A percentile compares a stretch with the other conserved stretches of the same genome.
These are phyloP conservation scores for Drosophila cyrtoloma DNA, from an alignment of 2,888 invertebrate genomes.

Conservation along the genomic window DNA sequence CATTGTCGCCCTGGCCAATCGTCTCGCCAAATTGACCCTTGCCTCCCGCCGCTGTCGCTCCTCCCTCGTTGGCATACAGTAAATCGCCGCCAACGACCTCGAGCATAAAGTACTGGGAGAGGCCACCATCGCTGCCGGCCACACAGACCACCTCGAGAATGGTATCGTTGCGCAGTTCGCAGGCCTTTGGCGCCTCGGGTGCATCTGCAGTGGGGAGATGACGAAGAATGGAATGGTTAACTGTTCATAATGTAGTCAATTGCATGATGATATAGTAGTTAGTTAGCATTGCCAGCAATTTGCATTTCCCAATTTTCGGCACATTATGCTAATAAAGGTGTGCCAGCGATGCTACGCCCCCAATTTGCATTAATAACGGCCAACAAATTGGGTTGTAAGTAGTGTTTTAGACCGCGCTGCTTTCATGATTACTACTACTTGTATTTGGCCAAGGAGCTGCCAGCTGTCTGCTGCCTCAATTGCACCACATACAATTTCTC, in stretches of 20 bases:
- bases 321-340: slow-evolving; percentile 56
- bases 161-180: slow-evolving; percentile 90
- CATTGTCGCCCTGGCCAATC: slow-evolving; percentile 86
- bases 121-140: slow-evolving; percentile 92
- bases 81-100: slow-evolving; percentile 90
- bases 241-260: slow-evolving; percentile 39
- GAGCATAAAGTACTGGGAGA: slow-evolving; percentile 92
- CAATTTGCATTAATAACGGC: slow-evolving; percentile 63
- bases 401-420: slow-evolving; percentile 27
- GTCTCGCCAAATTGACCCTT: slow-evolving; percentile 80
- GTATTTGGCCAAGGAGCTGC: slow-evolving; percentile 39
- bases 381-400: slow-evolving; percentile 29
- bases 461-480: slow-evolving; percentile 8
- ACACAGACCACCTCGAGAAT: slow-evolving; percentile 89
- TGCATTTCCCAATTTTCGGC: slow-evolving; percentile 45
- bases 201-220: slow-evolving; percentile 86
- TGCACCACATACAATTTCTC: slow-evolving; percentile 22
- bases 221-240: not conserved
- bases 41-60: slow-evolving; percentile 46
- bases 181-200: slow-evolving; percentile 91
- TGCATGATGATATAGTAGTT: slow-evolving; percentile 10
- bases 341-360: slow-evolving; percentile 32
- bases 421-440: slow-evolving; percentile 46
- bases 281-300: slow-evolving; percentile 38
- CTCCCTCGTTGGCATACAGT: slow-evolving; percentile 85